Percentiles rank a stretch among this genome's conserved stretches.
These are phyloP conservation scores for Volucella inanis DNA, from an alignment of 2,888 invertebrate genomes.

Conservation along the genomic window DNA sequence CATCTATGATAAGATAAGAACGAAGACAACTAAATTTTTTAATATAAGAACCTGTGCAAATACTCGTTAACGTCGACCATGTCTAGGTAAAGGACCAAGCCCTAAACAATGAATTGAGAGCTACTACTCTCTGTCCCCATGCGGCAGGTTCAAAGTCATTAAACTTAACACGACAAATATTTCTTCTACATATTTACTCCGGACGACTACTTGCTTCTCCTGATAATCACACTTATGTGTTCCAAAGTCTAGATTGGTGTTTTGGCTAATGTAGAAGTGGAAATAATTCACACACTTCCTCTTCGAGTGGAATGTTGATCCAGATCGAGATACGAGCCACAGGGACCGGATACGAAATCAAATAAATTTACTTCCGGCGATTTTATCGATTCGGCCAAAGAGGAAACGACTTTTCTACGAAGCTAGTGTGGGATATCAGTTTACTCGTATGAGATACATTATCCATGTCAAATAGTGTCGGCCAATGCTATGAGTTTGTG, in stretches of 20 bases:
- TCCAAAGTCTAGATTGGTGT: constrained; percentile 5
- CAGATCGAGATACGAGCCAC: constrained; percentile 41
- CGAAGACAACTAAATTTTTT: background rate
- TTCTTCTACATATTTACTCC: background rate
- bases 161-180: background rate
- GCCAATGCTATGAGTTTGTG: constrained; percentile 29
- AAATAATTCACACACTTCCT: constrained; percentile 16
- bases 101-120: constrained; percentile 12
- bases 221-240: constrained; percentile 1
- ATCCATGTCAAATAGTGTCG: constrained; percentile 19
- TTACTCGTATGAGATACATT: constrained; percentile 27
- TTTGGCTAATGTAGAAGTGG: constrained; percentile 13
- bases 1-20: constrained; percentile 12
- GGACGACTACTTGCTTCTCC: background rate
- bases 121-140: background rate
- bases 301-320: constrained; percentile 16
- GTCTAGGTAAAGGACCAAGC: constrained; percentile 26
- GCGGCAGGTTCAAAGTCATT: constrained; percentile 26
- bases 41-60: background rate
- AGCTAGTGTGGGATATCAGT: background rate
- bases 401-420: background rate
- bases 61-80: background rate
- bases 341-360: constrained; percentile 34
- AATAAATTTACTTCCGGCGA: constrained; percentile 54
- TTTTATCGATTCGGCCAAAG: constrained; percentile 20